Percentiles rank a stretch among this genome's conserved stretches.
Evolutionary conservation across 2,888 invertebrate genomes (phyloP).

Genomic region (Latrodectus elegans): DNA sequence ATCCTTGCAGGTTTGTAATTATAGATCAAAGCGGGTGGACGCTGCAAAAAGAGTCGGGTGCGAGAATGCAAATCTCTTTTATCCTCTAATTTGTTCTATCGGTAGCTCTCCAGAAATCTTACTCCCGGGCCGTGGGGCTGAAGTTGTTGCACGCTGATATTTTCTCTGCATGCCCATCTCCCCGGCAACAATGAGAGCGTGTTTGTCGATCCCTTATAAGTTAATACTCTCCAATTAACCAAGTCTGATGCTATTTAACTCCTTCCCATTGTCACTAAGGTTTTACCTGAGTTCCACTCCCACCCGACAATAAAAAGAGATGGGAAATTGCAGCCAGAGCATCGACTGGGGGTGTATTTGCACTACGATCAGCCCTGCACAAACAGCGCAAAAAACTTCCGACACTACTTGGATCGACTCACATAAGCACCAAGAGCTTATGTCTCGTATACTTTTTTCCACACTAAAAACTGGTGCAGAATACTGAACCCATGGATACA

Average conservation of each 20-base stretch:
- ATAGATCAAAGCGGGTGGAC: conserved; percentile 32
- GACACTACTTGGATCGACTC: conserved; percentile 56
- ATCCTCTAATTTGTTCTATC: conserved; percentile 69
- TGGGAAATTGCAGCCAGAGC: conserved; percentile 52
- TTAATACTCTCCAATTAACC: conserved; percentile 69
- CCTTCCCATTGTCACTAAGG: conserved; percentile 53
- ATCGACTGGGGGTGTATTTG: conserved; percentile 48
- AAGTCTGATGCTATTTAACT: conserved; percentile 57
- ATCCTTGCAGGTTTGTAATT: conserved; percentile 70
- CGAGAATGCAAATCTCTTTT: conserved; percentile 69
- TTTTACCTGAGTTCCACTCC: conserved; percentile 57
- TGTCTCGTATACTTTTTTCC: conserved; percentile 45
- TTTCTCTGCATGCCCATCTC: conserved; percentile 40
- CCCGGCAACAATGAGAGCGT: conserved; percentile 67
- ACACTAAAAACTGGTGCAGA: conserved; percentile 27
- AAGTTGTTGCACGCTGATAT: conserved; percentile 64
- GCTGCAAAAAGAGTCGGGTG: conserved; percentile 44
- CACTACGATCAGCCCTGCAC: conserved; percentile 58
- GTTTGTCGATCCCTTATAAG: conserved; percentile 68
- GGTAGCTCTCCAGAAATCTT: conserved; percentile 65
- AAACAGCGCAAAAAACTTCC: conserved; percentile 53
- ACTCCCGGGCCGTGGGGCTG: conserved; percentile 52
- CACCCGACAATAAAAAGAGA: conserved; percentile 42
- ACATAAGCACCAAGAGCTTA: conserved; percentile 32
- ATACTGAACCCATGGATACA: conserved; percentile 54